Evolutionary conservation across 2,113 vertebrate species (phyloP), one percentile per base, ranked within the genome.

Genomic region (Mionectes macconnelli): DNA sequence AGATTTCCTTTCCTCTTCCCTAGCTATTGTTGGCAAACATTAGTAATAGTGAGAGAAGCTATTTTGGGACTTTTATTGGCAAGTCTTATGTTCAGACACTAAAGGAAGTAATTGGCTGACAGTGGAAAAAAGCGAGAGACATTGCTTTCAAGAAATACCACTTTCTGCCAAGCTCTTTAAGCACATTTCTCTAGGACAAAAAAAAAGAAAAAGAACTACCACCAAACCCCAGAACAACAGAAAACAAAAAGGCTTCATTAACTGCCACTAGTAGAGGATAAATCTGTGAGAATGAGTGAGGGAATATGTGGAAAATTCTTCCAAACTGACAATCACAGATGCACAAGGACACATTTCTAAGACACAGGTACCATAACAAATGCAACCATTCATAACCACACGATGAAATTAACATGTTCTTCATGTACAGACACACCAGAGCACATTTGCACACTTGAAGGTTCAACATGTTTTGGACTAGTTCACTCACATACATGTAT

Each of bases 11-110:
- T 75, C n/a, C 40, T 78, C 57, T 82, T 93, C 52, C 73, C 44
- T 53, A 93, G 87, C 67, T 96, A 93, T 93, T 94, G 89, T 91
- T 93, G 86, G 90, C 78, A 96, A 96, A 97, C 83, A 84, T 52
- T 70, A 69, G 73, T 75, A 95, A 64, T 75, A 82, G 87, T 8
- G 63, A 92, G 47, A 91, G 50, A 80, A 90, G 83, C 66, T 93
- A 95, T 96, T 97, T 87, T 84, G 87, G 76, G 82, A 57, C 73
- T 82, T 90, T 44, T 89, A 90, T 84, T 94, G 68, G 91, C 94
- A 94, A 78, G 79, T 78, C 55, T 85, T 68, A 60, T 52, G 27
- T 87, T 95, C 79, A 84, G 89, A 90, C 40, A 84, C 64, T 94
- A 77, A 86, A 92, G 86, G n/a, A 83, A 96, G 17, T 69, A 93